phyloP scores from a whole-genome alignment of 1,140 invertebrate species.

The Caenorhabditis brenneri region DNA sequence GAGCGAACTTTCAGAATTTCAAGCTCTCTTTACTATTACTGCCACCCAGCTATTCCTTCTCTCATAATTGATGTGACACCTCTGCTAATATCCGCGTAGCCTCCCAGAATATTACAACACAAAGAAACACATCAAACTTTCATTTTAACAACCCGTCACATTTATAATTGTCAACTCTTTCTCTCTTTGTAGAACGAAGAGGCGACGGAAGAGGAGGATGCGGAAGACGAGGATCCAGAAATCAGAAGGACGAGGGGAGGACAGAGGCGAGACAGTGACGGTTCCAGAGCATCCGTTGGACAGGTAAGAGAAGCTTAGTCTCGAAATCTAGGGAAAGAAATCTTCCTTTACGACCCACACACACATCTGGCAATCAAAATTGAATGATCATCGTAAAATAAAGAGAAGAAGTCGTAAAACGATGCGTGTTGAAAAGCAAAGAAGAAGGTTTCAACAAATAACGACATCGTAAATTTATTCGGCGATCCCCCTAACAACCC shows the following conservation, averaged over 20 bases:
- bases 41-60: background rate
- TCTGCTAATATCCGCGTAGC: background rate
- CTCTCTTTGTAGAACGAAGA: background rate
- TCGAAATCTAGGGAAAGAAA: background rate
- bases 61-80: conserved; percentile 31
- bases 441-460: background rate
- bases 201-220: background rate
- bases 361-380: background rate
- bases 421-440: background rate
- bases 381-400: background rate
- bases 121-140: background rate
- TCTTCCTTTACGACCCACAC: too few species aligned
- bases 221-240: background rate
- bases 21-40: background rate
- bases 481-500: too few species aligned
- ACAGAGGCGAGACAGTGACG: background rate
- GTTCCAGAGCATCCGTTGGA: background rate
- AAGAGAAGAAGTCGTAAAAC: background rate
- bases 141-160: background rate
- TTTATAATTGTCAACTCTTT: conserved; percentile 14
- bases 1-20: background rate
- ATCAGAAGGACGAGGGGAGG: background rate
- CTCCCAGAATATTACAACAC: background rate
- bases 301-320: background rate
- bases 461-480: background rate